Percentiles rank a stretch among this genome's conserved stretches.
phyloP scores from a whole-genome alignment of 2,888 invertebrate genomes.

The Cremastinae sp. region DNA sequence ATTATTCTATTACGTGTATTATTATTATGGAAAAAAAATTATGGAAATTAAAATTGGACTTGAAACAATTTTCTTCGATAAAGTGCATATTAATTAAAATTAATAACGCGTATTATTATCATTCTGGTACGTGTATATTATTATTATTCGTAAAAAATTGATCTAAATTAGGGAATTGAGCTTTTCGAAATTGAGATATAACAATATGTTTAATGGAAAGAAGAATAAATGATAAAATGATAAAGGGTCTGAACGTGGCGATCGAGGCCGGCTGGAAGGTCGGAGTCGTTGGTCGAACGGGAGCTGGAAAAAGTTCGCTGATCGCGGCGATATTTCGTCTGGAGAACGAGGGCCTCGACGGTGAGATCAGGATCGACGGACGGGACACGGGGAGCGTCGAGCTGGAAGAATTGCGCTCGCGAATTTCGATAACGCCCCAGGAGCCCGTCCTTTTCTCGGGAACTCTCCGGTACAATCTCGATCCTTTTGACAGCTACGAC shows the following conservation, averaged over 20 bases:
- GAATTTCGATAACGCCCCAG: constrained; percentile 90
- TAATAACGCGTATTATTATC: too few species aligned
- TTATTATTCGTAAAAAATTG: not conserved
- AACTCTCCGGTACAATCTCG: constrained; percentile 86
- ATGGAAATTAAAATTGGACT: not conserved
- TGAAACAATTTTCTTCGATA: not conserved
- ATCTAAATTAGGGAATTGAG: not conserved
- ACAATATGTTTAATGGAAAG: too few species aligned
- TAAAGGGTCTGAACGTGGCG: constrained; percentile 85
- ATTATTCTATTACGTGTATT: too few species aligned
- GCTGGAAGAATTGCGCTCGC: constrained; percentile 87
- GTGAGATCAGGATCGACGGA: constrained; percentile 90
- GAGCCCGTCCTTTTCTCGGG: constrained; percentile 86
- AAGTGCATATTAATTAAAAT: too few species aligned
- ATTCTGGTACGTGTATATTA: too few species aligned
- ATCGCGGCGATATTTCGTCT: constrained; percentile 91
- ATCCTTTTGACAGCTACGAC: constrained; percentile 85
- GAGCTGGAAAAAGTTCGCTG: constrained; percentile 91
- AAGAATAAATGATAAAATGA: too few species aligned
- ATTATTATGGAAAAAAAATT: not conserved
- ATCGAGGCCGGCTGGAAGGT: constrained; percentile 89
- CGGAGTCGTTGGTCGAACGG: constrained; percentile 91
- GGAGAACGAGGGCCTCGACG: constrained; percentile 86
- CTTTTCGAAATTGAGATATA: too few species aligned
- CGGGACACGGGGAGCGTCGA: constrained; percentile 87